Percentiles rank a stretch among this genome's conserved stretches.
Evolutionary conservation across 2,888 invertebrate species (phyloP).

Genomic region (Pseudoips prasinana): DNA sequence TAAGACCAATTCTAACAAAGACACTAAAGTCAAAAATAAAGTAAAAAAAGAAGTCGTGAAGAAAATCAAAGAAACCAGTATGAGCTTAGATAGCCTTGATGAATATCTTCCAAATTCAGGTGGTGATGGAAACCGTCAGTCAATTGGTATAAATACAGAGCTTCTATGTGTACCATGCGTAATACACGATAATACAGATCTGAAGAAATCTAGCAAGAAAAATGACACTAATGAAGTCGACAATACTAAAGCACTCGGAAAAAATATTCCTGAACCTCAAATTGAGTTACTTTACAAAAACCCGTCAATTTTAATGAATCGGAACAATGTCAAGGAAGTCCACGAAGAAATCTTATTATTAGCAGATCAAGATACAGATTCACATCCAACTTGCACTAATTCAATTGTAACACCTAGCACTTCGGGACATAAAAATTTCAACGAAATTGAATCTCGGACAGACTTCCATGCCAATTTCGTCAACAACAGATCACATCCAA

Average conservation of each 20-base stretch:
- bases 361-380: background rate
- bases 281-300: slow-evolving; percentile 67
- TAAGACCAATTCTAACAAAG: slow-evolving; percentile 18
- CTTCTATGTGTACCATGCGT: slow-evolving; percentile 68
- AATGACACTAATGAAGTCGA: background rate
- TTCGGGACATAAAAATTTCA: slow-evolving; percentile 31
- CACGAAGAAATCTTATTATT: background rate
- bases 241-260: slow-evolving; percentile 8
- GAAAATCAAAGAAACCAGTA: slow-evolving; percentile 54
- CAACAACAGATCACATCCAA: slow-evolving; percentile 8
- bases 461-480: slow-evolving; percentile 17
- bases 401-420: slow-evolving; percentile 27
- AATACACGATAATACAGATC: slow-evolving; percentile 55
- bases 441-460: slow-evolving; percentile 25
- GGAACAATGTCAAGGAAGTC: background rate
- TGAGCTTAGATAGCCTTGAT: slow-evolving; percentile 72
- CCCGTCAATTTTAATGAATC: slow-evolving; percentile 41
- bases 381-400: slow-evolving; percentile 16
- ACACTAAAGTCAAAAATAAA: slow-evolving; percentile 24
- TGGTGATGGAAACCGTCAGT: slow-evolving; percentile 45
- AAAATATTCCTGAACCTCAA: slow-evolving; percentile 39
- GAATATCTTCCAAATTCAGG: slow-evolving; percentile 32
- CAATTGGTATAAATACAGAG: slow-evolving; percentile 66
- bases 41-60: slow-evolving; percentile 25
- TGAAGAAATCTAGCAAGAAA: slow-evolving; percentile 34